A percentile compares a stretch with the other conserved stretches of the same genome.
Evolutionary conservation across 2,797 vertebrate genomes (phyloP).

Genomic region (Selene dorsalis): DNA sequence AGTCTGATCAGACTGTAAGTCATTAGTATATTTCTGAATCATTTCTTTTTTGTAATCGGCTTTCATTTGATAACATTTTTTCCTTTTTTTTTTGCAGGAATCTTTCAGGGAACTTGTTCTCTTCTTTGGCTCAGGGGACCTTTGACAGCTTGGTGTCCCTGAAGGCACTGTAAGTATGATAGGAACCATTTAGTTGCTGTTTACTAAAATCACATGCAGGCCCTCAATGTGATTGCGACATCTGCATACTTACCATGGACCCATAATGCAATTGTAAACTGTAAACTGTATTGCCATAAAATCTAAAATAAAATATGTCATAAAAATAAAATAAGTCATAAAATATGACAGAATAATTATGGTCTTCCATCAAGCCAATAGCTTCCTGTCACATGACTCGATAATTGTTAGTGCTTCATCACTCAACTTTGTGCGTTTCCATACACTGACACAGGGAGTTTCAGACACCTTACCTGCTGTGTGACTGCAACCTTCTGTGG

Average conservation of each 20-base stretch:
- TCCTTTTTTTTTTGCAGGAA: constrained; percentile 81
- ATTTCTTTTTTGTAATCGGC: neutral
- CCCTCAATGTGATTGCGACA: neutral
- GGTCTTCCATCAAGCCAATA: neutral
- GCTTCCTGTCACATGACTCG: neutral
- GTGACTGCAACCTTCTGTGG: constrained; percentile 96
- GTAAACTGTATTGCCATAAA: neutral
- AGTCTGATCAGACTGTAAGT: constrained; percentile 95
- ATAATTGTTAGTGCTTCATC: neutral
- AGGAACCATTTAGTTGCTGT: neutral
- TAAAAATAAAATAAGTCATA: too few relatives aligned
- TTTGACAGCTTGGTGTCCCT: constrained; percentile 93
- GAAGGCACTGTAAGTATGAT: constrained; percentile 91
- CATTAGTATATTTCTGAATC: neutral
- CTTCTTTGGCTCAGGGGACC: constrained; percentile 92
- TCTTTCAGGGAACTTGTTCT: constrained; percentile 97
- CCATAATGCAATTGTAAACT: neutral
- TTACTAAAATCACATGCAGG: constrained; percentile 1
- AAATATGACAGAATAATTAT: neutral
- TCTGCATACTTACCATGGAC: neutral
- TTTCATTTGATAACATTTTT: neutral
- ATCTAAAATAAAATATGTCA: too few relatives aligned
- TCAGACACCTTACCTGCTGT: constrained; percentile 94
- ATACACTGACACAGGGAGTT: constrained; percentile 89
- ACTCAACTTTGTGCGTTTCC: neutral